Percentiles rank a stretch among this genome's conserved stretches.
These are phyloP conservation scores for Hoplias malabaricus DNA, from an alignment of 2,113 vertebrate species.

Conservation along the genomic window DNA sequence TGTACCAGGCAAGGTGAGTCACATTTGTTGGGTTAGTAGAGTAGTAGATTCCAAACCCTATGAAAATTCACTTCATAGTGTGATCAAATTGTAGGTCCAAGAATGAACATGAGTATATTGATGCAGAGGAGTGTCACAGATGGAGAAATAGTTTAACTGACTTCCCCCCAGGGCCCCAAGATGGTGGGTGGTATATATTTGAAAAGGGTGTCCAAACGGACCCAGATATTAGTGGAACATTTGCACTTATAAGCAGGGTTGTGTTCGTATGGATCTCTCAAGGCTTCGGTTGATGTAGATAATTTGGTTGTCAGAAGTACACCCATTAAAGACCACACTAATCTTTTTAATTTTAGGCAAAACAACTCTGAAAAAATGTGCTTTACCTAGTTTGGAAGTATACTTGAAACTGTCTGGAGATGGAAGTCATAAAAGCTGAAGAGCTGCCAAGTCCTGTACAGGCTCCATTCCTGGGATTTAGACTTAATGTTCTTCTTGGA, in stretches of 20 bases:
- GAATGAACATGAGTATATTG: too few species aligned
- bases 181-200: background rate
- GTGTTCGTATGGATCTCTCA: background rate
- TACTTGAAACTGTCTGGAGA: background rate
- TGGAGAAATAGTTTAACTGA: too few species aligned
- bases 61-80: too few species aligned
- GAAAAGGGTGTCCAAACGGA: background rate
- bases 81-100: background rate
- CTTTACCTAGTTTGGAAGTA: background rate
- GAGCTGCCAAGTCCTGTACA: background rate
- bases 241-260: background rate
- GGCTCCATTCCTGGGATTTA: background rate
- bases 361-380: too few species aligned
- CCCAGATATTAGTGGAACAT: background rate
- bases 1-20: slow-evolving; percentile 77
- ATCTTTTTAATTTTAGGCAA: too few species aligned
- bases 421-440: background rate
- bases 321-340: too few species aligned
- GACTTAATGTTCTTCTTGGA: background rate
- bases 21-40: background rate
- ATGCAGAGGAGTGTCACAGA: too few species aligned
- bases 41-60: too few species aligned
- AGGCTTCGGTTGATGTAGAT: background rate
- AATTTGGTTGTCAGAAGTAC: too few species aligned
- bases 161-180: background rate